Conservation (phyloP, 2,888 invertebrate species). For the Norana najaformis region DNA sequence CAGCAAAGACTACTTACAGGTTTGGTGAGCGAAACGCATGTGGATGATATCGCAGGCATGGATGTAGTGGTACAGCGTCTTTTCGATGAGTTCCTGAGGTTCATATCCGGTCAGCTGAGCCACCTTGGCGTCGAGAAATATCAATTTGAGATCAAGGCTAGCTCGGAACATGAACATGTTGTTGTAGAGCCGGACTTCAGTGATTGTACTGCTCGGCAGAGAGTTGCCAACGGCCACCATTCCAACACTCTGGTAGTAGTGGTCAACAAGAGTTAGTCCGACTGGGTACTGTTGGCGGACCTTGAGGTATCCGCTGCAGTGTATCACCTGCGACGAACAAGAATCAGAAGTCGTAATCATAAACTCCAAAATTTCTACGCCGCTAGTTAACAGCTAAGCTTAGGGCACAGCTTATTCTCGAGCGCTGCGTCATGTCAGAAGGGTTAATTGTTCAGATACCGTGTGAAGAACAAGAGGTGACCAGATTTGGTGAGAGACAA, state of each 20-base stretch:
- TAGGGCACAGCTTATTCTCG: no score
- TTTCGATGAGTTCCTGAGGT: constrained; percentile 94
- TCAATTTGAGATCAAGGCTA: constrained; percentile 78
- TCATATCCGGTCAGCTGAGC: constrained; percentile 92
- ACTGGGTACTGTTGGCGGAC: constrained; percentile 67
- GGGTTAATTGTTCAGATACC: no score
- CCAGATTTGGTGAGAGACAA: no score
- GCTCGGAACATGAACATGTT: constrained; percentile 39
- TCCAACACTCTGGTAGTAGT: constrained; percentile 32
- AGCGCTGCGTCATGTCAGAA: no score
- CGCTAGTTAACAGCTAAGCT: no score
- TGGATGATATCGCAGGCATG: constrained; percentile 86
- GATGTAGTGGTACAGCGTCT: constrained; percentile 92
- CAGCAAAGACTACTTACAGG: constrained; percentile 75
- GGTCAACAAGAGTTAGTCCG: not conserved
- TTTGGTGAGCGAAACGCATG: constrained; percentile 87
- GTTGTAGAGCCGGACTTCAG: constrained; percentile 36
- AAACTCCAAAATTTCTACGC: no score
- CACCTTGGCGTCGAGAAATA: constrained; percentile 91
- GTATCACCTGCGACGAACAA: constrained; percentile 32
- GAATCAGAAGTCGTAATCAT: not conserved
- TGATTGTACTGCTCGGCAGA: constrained; percentile 34
- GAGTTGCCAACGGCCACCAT: constrained; percentile 39
- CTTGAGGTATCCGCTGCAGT: constrained; percentile 37
- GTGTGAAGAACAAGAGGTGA: no score